Conservation (phyloP, 2,113 vertebrate species). For the Eulemur rufifrons region DNA sequence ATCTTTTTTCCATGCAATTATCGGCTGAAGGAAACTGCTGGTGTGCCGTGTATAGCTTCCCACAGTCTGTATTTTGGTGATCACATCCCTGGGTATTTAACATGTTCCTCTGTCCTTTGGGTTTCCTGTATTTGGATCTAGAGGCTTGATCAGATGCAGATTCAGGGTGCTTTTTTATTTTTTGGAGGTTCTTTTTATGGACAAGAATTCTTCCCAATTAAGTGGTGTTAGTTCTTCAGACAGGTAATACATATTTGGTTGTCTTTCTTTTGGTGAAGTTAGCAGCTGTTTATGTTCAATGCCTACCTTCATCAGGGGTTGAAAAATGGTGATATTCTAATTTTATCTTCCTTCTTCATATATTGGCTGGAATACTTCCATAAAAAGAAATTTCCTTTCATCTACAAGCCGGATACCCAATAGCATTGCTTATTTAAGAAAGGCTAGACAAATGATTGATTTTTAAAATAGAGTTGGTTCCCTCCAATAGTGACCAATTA, state of each 20-base stretch:
- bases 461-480: conserved; percentile 8
- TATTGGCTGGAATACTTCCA: background rate
- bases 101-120: background rate
- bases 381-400: background rate
- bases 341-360: background rate
- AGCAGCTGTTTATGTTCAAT: background rate
- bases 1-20: background rate
- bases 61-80: background rate
- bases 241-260: background rate
- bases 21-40: background rate
- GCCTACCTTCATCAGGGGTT: background rate
- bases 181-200: background rate
- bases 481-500: background rate
- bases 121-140: conserved; percentile 10
- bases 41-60: background rate
- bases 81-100: background rate
- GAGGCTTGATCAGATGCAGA: background rate
- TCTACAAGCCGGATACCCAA: background rate
- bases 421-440: background rate
- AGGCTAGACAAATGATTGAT: background rate
- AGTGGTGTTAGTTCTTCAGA: background rate
- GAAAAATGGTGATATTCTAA: background rate
- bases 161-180: background rate
- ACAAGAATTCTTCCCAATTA: background rate
- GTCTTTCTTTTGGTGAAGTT: conserved; percentile 6